A percentile compares a stretch with the other conserved stretches of the same genome.
These are phyloP conservation scores for Synanthedon vespiformis DNA, from an alignment of 2,888 invertebrate species.

Conservation along the genomic window DNA sequence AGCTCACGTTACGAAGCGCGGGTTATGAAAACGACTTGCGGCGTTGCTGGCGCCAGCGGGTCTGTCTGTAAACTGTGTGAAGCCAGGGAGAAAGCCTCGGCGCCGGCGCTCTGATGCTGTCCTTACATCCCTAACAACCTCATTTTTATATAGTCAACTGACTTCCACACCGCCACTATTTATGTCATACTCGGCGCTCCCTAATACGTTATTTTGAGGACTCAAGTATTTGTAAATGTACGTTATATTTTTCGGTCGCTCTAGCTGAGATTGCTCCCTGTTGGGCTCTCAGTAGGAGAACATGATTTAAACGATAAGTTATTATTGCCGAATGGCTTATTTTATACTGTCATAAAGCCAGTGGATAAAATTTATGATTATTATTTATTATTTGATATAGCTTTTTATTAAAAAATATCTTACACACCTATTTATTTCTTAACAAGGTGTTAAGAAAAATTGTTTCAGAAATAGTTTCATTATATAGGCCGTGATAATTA, in stretches of 20 bases:
- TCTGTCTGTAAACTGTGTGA: conserved; percentile 41
- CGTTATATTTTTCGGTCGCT: conserved; percentile 37
- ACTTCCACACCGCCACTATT: conserved; percentile 66
- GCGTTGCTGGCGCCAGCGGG: conserved; percentile 56
- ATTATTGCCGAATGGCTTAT: conserved; percentile 20
- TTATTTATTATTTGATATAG: too few species aligned
- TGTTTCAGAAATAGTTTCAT: too few species aligned
- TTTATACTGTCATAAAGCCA: background rate
- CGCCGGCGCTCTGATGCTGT: conserved; percentile 60
- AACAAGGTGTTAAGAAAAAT: too few species aligned
- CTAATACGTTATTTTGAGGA: conserved; percentile 63
- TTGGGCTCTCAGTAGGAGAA: conserved; percentile 24
- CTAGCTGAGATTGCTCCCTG: conserved; percentile 37
- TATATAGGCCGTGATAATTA: too few species aligned
- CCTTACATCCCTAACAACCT: conserved; percentile 53
- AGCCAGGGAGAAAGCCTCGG: conserved; percentile 40
- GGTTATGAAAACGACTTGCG: conserved; percentile 20
- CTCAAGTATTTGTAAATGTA: conserved; percentile 52
- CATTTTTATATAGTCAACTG: conserved; percentile 69
- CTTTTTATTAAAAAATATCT: too few species aligned
- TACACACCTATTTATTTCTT: too few species aligned
- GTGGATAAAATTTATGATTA: background rate
- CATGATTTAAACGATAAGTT: conserved; percentile 38
- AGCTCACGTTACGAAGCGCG: conserved; percentile 14
- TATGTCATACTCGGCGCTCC: conserved; percentile 63